phyloP scores from a whole-genome alignment of 1,140 invertebrate genomes.

The Helicoverpa armigera region DNA sequence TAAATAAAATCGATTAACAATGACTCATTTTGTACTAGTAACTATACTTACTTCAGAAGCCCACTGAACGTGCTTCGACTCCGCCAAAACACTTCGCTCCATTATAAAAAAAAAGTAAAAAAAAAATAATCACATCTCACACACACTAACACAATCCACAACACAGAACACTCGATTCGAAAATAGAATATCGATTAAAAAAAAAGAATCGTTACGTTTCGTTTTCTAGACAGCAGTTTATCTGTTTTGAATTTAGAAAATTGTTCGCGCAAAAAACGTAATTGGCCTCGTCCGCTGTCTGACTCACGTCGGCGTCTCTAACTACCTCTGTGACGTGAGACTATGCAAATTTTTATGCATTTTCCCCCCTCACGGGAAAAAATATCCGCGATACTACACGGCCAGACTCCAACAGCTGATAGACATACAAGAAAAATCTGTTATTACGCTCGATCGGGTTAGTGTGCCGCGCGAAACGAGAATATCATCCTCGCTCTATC shows the following conservation, averaged over 20 bases:
- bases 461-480: conserved; percentile 70
- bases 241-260: conserved; percentile 69
- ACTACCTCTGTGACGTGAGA: conserved; percentile 60
- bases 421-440: conserved; percentile 68
- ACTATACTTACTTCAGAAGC: conserved; percentile 78
- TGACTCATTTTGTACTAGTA: neutral
- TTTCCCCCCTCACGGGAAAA: conserved; percentile 64
- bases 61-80: conserved; percentile 78
- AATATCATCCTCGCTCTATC: conserved; percentile 65
- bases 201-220: conserved; percentile 70
- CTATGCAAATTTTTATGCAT: conserved; percentile 72
- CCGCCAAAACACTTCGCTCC: conserved; percentile 85
- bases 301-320: conserved; percentile 59
- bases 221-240: conserved; percentile 60
- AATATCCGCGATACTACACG: conserved; percentile 54
- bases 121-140: conserved; percentile 72
- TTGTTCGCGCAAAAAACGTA: conserved; percentile 68
- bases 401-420: conserved; percentile 77
- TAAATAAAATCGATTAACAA: neutral
- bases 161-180: conserved; percentile 54
- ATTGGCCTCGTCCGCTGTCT: conserved; percentile 67
- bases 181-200: conserved; percentile 55
- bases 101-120: conserved; percentile 68
- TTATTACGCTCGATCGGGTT: conserved; percentile 77
- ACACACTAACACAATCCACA: conserved; percentile 36